Evolutionary conservation across 2,797 vertebrate species (phyloP), one percentile per base, ranked within the genome.

Genomic region (Mormyrops boulengeri): DNA sequence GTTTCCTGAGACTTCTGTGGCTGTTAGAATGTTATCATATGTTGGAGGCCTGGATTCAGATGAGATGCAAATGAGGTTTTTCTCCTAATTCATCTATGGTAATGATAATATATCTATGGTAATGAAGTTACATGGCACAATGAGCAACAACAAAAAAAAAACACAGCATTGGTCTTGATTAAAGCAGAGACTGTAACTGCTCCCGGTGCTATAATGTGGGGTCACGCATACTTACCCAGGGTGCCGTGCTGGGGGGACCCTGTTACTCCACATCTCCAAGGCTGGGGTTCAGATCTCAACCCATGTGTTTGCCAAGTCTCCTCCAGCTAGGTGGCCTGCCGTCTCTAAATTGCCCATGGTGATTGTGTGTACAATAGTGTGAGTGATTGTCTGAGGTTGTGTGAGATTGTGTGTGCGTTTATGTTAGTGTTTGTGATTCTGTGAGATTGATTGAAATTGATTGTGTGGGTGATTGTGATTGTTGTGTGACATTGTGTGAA

Each of bases 71-170:
- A 85, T 85, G 41, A 85, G 80, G 1, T 22, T 85, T 85, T 85
- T 50, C 80, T 47, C 19, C n/a, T 85, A 85, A 85, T 85, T 47
- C 19, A 49, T 47, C 80, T 85, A 50, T 85, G 47, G 47, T 47
- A 50, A 50, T 47, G 19, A 85, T 22, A 85, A 49, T 47, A 84
- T 84, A 85, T 85, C 80, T 66, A 66, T n/a, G 77, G 41, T 47
- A 85, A 85, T 80, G 73, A 80, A 80, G 73, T 80, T 80, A 44
- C 73, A 80, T 80, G 73, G 34, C 73, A 80, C 73, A 80, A 26
- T 80, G 73, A 80, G 38, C 73, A 44, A 41, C 26, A 38, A 17
- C 73, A 77, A 77, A 41, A 80, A 77, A 41, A 5, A 6, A 14
- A 0, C 0, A 0, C 26, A 44, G 73, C 38, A 38, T 80, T 80